Conservation (phyloP, 2,888 invertebrate genomes). For the Yponomeuta evonymella region DNA sequence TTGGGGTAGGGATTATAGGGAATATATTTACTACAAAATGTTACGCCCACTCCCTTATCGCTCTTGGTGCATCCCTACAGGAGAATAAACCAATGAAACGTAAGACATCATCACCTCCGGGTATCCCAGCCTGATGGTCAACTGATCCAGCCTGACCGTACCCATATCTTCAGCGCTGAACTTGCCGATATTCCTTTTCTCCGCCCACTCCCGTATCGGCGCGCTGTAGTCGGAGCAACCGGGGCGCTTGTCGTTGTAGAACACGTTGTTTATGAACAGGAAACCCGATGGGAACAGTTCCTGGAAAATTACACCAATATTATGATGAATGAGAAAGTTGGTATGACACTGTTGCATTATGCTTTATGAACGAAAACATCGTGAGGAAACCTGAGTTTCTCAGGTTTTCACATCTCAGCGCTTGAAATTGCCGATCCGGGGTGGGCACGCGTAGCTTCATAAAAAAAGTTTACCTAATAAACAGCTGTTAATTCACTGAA, state of each 20-base stretch:
- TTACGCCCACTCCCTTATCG: too few species aligned
- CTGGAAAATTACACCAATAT: slow-evolving; percentile 29
- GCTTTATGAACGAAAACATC: too few species aligned
- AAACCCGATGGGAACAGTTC: slow-evolving; percentile 60
- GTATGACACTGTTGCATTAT: too few species aligned
- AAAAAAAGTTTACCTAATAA: too few species aligned
- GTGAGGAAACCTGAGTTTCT: too few species aligned
- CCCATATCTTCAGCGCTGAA: slow-evolving; percentile 43
- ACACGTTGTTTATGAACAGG: slow-evolving; percentile 66
- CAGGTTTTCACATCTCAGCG: too few species aligned
- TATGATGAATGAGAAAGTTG: neutral
- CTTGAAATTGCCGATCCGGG: too few species aligned
- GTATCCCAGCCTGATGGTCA: slow-evolving; percentile 46
- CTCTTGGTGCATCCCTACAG: neutral
- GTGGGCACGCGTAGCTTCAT: too few species aligned
- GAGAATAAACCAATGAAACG: neutral
- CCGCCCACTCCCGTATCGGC: slow-evolving; percentile 49
- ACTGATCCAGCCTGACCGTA: slow-evolving; percentile 31
- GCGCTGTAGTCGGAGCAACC: slow-evolving; percentile 48
- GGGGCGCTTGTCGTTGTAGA: slow-evolving; percentile 57
- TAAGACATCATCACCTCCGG: slow-evolving; percentile 42
- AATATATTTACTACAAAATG: too few species aligned
- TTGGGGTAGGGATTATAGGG: too few species aligned
- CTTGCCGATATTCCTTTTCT: slow-evolving; percentile 34
- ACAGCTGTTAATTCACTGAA: too few species aligned